Evolutionary conservation across 1,140 invertebrate species (phyloP).

Genomic region (Rhopalosiphum maidis): DNA sequence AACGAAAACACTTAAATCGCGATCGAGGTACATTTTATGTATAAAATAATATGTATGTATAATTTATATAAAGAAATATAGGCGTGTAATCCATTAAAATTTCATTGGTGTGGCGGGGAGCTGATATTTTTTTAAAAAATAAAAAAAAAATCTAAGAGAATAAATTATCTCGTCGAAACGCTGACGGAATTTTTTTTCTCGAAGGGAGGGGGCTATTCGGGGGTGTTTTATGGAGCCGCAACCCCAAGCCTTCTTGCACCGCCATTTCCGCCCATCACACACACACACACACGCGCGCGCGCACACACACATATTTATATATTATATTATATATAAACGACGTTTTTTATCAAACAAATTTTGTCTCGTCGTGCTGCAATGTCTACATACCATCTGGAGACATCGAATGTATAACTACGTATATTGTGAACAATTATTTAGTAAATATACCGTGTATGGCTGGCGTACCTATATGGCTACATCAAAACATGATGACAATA

Average conservation of each 20-base stretch:
- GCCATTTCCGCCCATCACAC: not conserved
- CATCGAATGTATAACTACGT: not conserved
- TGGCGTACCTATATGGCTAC: not conserved
- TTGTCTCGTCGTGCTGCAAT: too few species aligned
- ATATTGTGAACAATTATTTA: too few species aligned
- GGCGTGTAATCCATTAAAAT: conserved; percentile 6
- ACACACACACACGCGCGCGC: too few species aligned
- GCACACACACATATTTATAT: too few species aligned
- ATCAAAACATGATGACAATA: not conserved
- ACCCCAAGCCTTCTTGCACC: not conserved
- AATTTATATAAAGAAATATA: not conserved
- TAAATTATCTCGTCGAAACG: not conserved
- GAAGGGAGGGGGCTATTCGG: not conserved
- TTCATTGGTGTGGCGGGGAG: not conserved
- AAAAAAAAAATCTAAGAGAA: not conserved
- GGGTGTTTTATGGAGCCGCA: not conserved
- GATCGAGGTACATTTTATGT: not conserved
- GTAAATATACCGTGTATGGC: too few species aligned
- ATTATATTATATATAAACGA: too few species aligned
- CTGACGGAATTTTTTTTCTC: not conserved
- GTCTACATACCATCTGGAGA: not conserved
- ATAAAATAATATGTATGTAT: too few species aligned
- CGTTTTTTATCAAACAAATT: too few species aligned
- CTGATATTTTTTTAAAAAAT: not conserved
- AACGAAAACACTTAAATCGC: conserved; percentile 1